A percentile compares a stretch with the other conserved stretches of the same genome.
These are phyloP conservation scores for Platichthys flesus DNA, from an alignment of 2,113 vertebrate genomes.

Conservation along the genomic window DNA sequence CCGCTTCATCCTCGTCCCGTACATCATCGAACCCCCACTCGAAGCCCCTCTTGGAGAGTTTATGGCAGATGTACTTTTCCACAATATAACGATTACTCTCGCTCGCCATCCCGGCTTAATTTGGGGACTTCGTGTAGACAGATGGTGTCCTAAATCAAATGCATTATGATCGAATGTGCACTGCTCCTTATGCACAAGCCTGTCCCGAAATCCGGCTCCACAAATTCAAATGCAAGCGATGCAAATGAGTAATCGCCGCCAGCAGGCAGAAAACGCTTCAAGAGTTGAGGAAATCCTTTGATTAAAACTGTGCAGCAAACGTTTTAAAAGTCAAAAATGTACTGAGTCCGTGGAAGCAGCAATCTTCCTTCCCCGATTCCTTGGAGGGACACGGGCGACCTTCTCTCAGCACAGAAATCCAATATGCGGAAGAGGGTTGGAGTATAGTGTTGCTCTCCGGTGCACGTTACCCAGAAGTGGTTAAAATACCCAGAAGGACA, in stretches of 20 bases:
- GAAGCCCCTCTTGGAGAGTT: constrained; percentile 81
- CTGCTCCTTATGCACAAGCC: constrained; percentile 24
- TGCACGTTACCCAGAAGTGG: constrained; percentile 52
- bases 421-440: constrained; percentile 80
- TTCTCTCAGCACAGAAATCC: constrained; percentile 71
- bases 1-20: constrained; percentile 60
- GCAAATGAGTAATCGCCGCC: constrained; percentile 33
- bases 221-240: constrained; percentile 13
- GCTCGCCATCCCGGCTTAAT: constrained; percentile 78
- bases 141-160: constrained; percentile 50
- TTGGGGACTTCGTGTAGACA: constrained; percentile 56
- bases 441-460: constrained; percentile 55
- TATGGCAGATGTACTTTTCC: constrained; percentile 82
- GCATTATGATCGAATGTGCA: constrained; percentile 52
- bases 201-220: constrained; percentile 31
- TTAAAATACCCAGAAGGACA: constrained; percentile 20
- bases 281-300: constrained; percentile 2
- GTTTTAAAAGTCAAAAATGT: constrained; percentile 34
- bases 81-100: constrained; percentile 80
- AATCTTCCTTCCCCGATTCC: constrained; percentile 62
- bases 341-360: constrained; percentile 42
- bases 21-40: constrained; percentile 67
- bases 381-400: constrained; percentile 59
- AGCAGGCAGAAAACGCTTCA: constrained; percentile 17
- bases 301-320: constrained; percentile 27